These are phyloP conservation scores for Sciurus vulgaris DNA, from an alignment of 2,797 vertebrate genomes.

Conservation along the genomic window DNA sequence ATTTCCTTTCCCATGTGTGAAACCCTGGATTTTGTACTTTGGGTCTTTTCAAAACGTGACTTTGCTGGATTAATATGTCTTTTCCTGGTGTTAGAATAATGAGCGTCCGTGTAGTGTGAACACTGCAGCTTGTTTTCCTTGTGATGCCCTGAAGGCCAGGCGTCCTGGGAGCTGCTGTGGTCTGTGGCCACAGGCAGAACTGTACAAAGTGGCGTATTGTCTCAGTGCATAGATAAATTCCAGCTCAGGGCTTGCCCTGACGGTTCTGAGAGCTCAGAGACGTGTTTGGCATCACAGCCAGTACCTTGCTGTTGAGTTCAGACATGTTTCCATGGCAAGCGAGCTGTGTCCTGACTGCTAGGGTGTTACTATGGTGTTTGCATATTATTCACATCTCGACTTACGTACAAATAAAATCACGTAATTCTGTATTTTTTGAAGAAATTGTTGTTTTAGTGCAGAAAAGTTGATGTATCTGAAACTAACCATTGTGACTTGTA, in stretches of 20 bases:
- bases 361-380: constrained; percentile 46
- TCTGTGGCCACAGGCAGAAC: constrained; percentile 69
- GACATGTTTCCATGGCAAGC: constrained; percentile 59
- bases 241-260: constrained; percentile 17
- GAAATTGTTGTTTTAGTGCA: neutral
- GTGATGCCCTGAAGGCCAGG: constrained; percentile 67
- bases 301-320: constrained; percentile 51
- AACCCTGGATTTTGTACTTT: constrained; percentile 59
- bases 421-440: constrained; percentile 28
- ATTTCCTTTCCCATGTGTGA: constrained; percentile 59
- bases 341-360: constrained; percentile 5
- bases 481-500: neutral
- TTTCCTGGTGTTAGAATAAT: constrained; percentile 49
- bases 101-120: constrained; percentile 62
- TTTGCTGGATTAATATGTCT: constrained; percentile 57
- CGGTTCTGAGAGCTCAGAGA: constrained; percentile 42
- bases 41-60: constrained; percentile 63
- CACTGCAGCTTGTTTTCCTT: constrained; percentile 77
- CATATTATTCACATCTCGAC: constrained; percentile 44
- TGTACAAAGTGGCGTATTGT: constrained; percentile 50
- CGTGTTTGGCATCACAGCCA: constrained; percentile 6
- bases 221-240: constrained; percentile 64
- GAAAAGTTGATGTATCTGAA: neutral
- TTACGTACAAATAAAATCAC: neutral
- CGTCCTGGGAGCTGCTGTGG: constrained; percentile 53